Evolutionary conservation across 2,888 invertebrate species (phyloP), one percentile per base, ranked within the genome.

Genomic region (Megamerina dolium): DNA sequence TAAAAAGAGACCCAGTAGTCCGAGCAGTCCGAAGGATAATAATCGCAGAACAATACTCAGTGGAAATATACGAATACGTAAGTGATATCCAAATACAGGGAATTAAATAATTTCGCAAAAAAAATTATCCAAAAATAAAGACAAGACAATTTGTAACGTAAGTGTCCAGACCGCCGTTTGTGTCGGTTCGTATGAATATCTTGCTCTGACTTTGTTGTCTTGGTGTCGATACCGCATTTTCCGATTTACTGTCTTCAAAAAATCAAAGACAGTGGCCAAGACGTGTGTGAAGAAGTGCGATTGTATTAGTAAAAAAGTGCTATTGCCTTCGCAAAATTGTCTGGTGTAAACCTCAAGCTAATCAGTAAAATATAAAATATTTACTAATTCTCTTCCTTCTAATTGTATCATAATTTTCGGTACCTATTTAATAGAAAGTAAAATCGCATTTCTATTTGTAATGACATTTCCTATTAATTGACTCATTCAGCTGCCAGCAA

Each of bases 61-160:
- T 41, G 58, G 61, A 12, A 64, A 60, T 29, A 53, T 65, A 2
- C 66, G 63, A 50, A 64, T 65, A 53, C 55, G 66, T 64, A 34
- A 53, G 56, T 2, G 4, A 20, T 2, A 18, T 26, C 14, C 14
- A 2, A 14, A 10, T 16, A 2, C 18, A 27, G 1, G 19, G 10
- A 34, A 16, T 2, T 26, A 26, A 32, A 21, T 14, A n/a, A 18
- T 8, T 23, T 14, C 34, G 8, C 23, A 23, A 13, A n/a, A 23
- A 23, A 23, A 23, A 6, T 23, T 23, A 23, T 13, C n/a, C 3
- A 29, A 14, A 29, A 23, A 20, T 21, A 26, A 10, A 20, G 3
- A 3, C 6, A 19, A 36, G 16, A 19, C 3, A 16, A 3, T 18
- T 16, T 31, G 37, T 14, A 37, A 9, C n/a, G n/a, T n/a, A n/a